A percentile compares a stretch with the other conserved stretches of the same genome.
phyloP scores from a whole-genome alignment of 2,888 invertebrate species.

The Halictus ligatus region DNA sequence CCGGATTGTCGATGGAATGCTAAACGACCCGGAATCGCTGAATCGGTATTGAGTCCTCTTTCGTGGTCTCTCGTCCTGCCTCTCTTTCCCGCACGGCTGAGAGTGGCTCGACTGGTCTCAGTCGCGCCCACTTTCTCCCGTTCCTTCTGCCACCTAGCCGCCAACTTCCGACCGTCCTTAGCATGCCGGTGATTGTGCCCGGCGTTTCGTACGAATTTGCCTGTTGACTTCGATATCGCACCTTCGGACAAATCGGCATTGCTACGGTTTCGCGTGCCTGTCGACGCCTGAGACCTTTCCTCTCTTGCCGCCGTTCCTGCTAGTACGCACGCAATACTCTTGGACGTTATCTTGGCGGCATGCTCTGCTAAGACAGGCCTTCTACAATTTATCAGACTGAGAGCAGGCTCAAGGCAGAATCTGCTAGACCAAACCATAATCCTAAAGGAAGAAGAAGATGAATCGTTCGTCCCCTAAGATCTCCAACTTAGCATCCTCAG shows the following conservation, averaged over 20 bases:
- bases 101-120: constrained; percentile 19
- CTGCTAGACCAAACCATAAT: too few species aligned
- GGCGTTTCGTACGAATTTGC: constrained; percentile 68
- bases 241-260: constrained; percentile 35
- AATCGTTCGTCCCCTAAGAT: neutral
- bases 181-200: constrained; percentile 62
- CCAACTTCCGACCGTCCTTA: constrained; percentile 57
- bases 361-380: neutral
- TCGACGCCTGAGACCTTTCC: neutral
- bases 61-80: constrained; percentile 53
- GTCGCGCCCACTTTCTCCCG: constrained; percentile 44
- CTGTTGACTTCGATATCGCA: constrained; percentile 65
- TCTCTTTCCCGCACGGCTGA: constrained; percentile 42
- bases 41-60: constrained; percentile 74
- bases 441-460: neutral
- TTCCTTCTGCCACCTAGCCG: constrained; percentile 61
- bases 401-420: too few species aligned
- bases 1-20: constrained; percentile 77
- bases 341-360: neutral
- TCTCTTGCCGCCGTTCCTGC: neutral
- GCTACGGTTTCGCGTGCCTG: neutral
- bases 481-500: too few species aligned
- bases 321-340: neutral
- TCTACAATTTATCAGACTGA: neutral
- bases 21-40: constrained; percentile 77